phyloP scores from a whole-genome alignment of 1,140 invertebrate genomes.

The Drosophila virilis region DNA sequence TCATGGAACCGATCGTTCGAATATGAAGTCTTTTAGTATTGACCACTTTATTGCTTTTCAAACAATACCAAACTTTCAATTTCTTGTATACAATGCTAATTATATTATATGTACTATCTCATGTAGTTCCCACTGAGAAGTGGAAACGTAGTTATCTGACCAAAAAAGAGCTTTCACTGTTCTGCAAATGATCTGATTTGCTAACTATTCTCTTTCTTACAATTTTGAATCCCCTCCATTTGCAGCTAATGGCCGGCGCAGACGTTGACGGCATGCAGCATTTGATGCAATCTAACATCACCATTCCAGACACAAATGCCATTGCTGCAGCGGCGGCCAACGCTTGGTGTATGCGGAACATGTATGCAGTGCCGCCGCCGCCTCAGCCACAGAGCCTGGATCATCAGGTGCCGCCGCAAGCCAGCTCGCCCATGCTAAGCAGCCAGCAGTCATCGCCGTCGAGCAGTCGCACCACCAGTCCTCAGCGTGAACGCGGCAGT shows the following conservation, averaged over 20 bases:
- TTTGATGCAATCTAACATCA: conserved; percentile 78
- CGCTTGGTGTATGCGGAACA: conserved; percentile 60
- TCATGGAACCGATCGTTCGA: too few species aligned
- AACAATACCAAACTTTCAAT: too few species aligned
- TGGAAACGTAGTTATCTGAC: too few species aligned
- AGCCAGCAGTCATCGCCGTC: conserved; percentile 86
- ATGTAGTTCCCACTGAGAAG: too few species aligned
- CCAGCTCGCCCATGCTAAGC: conserved; percentile 86
- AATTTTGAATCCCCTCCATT: conserved; percentile 1
- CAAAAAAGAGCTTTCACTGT: too few species aligned
- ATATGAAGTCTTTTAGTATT: too few species aligned
- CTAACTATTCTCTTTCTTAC: too few species aligned
- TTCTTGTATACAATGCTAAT: too few species aligned
- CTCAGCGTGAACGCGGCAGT: conserved; percentile 85
- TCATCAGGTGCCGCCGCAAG: conserved; percentile 84
- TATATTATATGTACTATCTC: too few species aligned
- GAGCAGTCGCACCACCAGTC: conserved; percentile 87
- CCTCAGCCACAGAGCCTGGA: conserved; percentile 61
- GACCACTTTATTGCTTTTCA: too few species aligned
- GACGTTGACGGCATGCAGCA: conserved; percentile 78
- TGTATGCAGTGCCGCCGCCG: conserved; percentile 66
- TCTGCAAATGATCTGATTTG: too few species aligned
- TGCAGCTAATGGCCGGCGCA: conserved; percentile 66
- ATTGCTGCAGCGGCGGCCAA: conserved; percentile 71
- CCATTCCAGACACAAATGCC: conserved; percentile 82